Conservation (phyloP, 2,888 invertebrate genomes). For the Eurytoma californica region DNA sequence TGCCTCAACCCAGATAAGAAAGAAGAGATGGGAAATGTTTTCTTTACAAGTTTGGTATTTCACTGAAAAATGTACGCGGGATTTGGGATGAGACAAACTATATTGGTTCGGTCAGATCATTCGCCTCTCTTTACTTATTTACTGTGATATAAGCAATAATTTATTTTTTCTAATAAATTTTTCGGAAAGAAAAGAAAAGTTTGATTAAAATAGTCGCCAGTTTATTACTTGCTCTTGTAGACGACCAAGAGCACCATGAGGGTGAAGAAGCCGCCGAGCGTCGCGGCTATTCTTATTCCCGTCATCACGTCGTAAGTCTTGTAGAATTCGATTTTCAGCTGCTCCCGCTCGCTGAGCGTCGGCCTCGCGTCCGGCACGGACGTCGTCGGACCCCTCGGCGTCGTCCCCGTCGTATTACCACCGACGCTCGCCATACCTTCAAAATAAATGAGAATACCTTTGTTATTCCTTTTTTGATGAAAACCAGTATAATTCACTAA, state of each 20-base stretch:
- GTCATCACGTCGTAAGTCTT: constrained; percentile 96
- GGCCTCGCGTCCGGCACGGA: constrained; percentile 73
- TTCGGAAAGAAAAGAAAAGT: too few relatives aligned
- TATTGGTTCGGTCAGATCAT: too few relatives aligned
- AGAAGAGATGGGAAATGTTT: too few relatives aligned
- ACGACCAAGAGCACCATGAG: constrained; percentile 93
- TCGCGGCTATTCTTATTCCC: constrained; percentile 93
- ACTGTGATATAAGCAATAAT: too few relatives aligned
- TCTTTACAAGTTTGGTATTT: too few relatives aligned
- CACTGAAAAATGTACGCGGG: too few relatives aligned
- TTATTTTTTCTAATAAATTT: too few relatives aligned
- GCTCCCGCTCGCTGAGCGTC: constrained; percentile 79
- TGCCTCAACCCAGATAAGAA: too few relatives aligned
- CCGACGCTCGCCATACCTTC: constrained; percentile 70
- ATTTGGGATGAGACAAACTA: too few relatives aligned
- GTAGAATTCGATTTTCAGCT: constrained; percentile 88
- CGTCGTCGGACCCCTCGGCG: constrained; percentile 77
- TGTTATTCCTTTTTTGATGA: background rate
- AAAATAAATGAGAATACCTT: background rate
- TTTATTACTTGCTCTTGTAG: constrained; percentile 84
- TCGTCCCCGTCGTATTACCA: constrained; percentile 71
- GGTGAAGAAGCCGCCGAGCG: constrained; percentile 92
- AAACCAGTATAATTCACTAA: too few relatives aligned
- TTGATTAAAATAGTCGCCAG: too few relatives aligned
- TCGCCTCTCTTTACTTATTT: too few relatives aligned